Evolutionary conservation across 1,140 invertebrate genomes (phyloP).

Genomic region (Phortica variegata): DNA sequence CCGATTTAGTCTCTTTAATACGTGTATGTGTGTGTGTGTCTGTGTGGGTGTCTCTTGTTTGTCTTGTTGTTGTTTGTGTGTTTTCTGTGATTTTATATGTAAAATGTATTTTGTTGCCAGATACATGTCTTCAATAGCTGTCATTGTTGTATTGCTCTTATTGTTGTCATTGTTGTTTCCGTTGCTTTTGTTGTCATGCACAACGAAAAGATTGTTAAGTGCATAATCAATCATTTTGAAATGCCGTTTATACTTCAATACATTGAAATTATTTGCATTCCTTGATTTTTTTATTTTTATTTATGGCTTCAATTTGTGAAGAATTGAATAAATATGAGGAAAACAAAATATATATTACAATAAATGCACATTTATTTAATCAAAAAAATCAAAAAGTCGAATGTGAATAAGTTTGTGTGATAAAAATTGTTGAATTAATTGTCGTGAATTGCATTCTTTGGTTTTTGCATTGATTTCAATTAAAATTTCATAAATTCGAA

Average conservation of each 20-base stretch:
- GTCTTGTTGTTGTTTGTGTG: constrained; percentile 16
- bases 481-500: not conserved
- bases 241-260: constrained; percentile 28
- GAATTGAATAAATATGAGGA: constrained; percentile 5
- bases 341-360: not conserved
- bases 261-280: constrained; percentile 4
- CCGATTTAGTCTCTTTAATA: constrained; percentile 4
- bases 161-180: not conserved
- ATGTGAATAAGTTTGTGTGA: too few species aligned
- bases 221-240: constrained; percentile 54
- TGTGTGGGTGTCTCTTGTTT: constrained; percentile 3
- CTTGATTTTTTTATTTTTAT: not conserved
- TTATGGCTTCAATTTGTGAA: not conserved
- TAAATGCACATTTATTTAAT: not conserved
- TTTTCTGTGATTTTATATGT: constrained; percentile 30
- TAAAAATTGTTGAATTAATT: too few species aligned
- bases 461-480: too few species aligned
- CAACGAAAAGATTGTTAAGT: constrained; percentile 26
- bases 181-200: not conserved
- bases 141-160: not conserved
- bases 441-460: too few species aligned
- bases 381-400: too few species aligned
- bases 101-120: constrained; percentile 47
- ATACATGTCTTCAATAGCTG: constrained; percentile 19
- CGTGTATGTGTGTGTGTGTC: constrained; percentile 9